These are phyloP conservation scores for Heliangelus exortis DNA, from an alignment of 2,797 vertebrate species.

Conservation along the genomic window DNA sequence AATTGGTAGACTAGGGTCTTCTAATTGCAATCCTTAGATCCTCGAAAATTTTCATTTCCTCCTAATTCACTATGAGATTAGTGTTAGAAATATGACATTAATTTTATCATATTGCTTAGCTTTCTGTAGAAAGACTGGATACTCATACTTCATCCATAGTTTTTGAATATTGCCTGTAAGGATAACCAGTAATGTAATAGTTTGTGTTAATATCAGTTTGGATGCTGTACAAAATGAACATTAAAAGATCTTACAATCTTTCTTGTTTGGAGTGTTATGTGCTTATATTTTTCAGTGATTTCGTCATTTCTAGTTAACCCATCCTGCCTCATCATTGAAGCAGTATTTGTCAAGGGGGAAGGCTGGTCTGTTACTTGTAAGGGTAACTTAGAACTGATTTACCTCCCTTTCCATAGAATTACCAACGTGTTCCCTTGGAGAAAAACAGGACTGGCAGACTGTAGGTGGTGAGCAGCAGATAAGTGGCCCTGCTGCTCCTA, in stretches of 20 bases:
- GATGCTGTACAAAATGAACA: background rate
- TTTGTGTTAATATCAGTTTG: background rate
- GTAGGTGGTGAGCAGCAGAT: background rate
- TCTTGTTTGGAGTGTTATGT: background rate
- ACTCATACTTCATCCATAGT: background rate
- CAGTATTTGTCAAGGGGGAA: background rate
- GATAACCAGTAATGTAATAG: background rate
- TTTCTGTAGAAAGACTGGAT: background rate
- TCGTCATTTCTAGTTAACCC: background rate
- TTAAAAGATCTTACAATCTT: background rate
- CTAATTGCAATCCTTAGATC: background rate
- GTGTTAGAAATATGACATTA: background rate
- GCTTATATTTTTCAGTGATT: slow-evolving; percentile 12
- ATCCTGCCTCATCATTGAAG: background rate
- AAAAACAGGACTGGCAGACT: background rate
- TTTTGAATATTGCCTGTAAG: background rate
- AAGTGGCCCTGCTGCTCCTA: background rate
- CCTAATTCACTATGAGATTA: background rate
- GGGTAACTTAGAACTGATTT: background rate
- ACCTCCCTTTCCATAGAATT: background rate
- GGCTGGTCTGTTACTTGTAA: background rate
- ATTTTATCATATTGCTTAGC: background rate
- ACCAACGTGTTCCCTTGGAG: background rate
- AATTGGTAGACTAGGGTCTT: background rate
- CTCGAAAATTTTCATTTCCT: background rate